Evolutionary conservation across 2,113 vertebrate species (phyloP).

Genomic region (Eclectus roratus): DNA sequence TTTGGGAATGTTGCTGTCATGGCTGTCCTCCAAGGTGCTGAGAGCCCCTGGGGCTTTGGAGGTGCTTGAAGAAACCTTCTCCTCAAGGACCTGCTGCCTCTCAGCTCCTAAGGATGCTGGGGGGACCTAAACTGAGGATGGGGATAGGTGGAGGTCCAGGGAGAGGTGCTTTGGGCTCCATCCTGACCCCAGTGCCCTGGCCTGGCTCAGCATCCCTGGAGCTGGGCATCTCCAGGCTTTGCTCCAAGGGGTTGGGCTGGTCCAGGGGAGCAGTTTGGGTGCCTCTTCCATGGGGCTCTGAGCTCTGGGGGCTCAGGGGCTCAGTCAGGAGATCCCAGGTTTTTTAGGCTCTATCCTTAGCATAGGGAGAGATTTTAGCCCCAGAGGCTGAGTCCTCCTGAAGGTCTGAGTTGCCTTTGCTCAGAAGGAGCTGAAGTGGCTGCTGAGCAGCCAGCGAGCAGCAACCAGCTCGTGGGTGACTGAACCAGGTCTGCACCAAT

Average conservation of each 20-base stretch:
- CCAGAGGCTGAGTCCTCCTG: fast-evolving
- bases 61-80: neutral
- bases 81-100: neutral
- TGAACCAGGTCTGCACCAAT: fast-evolving
- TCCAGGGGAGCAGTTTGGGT: neutral
- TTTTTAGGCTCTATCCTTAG: neutral
- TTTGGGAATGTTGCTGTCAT: neutral
- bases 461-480: fast-evolving
- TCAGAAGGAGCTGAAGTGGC: neutral
- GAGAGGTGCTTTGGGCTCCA: neutral
- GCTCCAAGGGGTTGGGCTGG: neutral
- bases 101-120: neutral
- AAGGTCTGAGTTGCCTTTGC: neutral
- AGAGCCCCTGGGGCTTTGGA: neutral
- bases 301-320: neutral
- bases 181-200: fast-evolving
- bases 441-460: neutral
- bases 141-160: neutral
- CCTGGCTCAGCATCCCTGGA: neutral
- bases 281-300: fast-evolving
- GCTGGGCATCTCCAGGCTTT: neutral
- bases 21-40: neutral
- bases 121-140: neutral
- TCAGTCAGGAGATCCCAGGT: neutral
- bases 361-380: fast-evolving